Evolutionary conservation across 2,888 invertebrate species (phyloP).

Genomic region (Leptinotarsa juncta): DNA sequence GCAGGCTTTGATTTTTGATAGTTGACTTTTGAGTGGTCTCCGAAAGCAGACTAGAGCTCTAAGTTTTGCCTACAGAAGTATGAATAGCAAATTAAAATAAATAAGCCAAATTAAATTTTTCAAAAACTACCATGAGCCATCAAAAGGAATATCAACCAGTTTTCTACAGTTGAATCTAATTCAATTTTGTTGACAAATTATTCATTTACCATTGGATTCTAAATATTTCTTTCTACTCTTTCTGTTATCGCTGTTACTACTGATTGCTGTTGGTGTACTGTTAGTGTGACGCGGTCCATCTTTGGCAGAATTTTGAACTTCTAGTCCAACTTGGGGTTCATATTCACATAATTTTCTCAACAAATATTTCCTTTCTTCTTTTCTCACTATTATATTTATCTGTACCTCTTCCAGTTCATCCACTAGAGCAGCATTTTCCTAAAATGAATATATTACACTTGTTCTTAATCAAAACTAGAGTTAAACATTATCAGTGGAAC

Average conservation of each 20-base stretch:
- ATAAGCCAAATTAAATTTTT: too few relatives aligned
- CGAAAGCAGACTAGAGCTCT: too few relatives aligned
- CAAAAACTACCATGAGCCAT: neutral
- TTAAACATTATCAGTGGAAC: constrained; percentile 53
- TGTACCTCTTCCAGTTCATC: constrained; percentile 90
- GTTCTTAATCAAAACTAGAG: too few relatives aligned
- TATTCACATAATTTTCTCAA: constrained; percentile 80
- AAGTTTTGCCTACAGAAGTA: too few relatives aligned
- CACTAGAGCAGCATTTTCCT: constrained; percentile 89
- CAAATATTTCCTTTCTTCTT: constrained; percentile 86
- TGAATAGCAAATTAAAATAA: too few relatives aligned
- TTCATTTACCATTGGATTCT: constrained; percentile 18
- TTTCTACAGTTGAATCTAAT: constrained; percentile 13
- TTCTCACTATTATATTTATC: constrained; percentile 81
- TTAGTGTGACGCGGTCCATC: constrained; percentile 45
- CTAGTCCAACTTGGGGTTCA: constrained; percentile 66
- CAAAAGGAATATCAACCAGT: neutral
- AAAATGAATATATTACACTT: constrained; percentile 29
- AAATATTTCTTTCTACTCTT: constrained; percentile 53
- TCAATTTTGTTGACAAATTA: neutral
- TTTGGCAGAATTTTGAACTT: constrained; percentile 63
- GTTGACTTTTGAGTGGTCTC: too few relatives aligned
- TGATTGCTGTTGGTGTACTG: constrained; percentile 17
- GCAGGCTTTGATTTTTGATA: too few relatives aligned
- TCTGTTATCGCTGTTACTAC: constrained; percentile 47